A percentile compares a stretch with the other conserved stretches of the same genome.
These are phyloP conservation scores for Sebastes umbrosus DNA, from an alignment of 2,797 vertebrate species.

Conservation along the genomic window DNA sequence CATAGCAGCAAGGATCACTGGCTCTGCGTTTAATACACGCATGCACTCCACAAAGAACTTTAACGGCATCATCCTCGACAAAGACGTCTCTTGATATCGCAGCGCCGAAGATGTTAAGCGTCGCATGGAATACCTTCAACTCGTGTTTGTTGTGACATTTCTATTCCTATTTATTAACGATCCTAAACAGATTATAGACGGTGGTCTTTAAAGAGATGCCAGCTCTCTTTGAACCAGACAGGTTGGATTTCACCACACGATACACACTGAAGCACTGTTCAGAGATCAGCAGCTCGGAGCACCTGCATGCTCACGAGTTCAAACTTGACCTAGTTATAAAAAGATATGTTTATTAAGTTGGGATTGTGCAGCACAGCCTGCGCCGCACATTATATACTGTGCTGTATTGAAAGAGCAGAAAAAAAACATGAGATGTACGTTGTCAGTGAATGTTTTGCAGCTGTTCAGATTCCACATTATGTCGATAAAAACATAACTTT, in stretches of 20 bases:
- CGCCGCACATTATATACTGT: neutral
- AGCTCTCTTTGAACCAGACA: conserved; percentile 7
- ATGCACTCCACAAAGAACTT: neutral
- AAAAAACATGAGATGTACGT: neutral
- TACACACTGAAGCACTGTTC: neutral
- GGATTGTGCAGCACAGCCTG: neutral
- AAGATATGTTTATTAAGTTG: neutral
- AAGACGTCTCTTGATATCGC: conserved; percentile 2
- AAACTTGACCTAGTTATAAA: conserved; percentile 30
- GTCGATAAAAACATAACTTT: neutral
- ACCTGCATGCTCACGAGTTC: neutral
- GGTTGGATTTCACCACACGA: conserved; percentile 2
- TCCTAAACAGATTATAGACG: neutral
- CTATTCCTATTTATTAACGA: conserved; percentile 26
- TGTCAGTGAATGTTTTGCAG: neutral
- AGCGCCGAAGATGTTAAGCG: neutral
- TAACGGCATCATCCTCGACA: conserved; percentile 1
- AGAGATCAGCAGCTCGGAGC: conserved; percentile 7
- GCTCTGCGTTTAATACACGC: conserved; percentile 14
- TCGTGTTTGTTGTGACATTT: conserved; percentile 14
- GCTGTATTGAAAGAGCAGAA: neutral
- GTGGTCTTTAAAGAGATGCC: neutral
- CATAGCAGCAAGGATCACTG: neutral
- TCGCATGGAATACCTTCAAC: neutral
- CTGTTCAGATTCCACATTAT: neutral